Evolutionary conservation across 2,113 vertebrate species (phyloP).

Genomic region (Turdus rufiventris): DNA sequence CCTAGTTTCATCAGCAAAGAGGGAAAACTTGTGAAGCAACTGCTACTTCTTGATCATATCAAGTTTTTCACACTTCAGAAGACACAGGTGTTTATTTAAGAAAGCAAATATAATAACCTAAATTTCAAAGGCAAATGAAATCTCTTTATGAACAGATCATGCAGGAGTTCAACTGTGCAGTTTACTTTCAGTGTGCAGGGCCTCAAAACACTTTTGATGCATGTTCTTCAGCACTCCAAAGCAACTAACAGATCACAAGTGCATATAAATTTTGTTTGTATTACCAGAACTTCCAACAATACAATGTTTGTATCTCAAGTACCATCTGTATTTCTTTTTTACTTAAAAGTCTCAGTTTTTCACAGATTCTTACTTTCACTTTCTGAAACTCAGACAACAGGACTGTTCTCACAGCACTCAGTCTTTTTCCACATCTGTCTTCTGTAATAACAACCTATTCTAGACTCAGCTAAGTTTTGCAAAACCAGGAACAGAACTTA

Average conservation of each 20-base stretch:
- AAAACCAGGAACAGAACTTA: background rate
- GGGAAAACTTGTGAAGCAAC: background rate
- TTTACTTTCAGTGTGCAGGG: background rate
- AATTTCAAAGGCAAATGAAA: background rate
- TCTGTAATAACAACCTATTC: background rate
- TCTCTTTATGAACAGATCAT: background rate
- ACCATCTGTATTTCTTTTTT: background rate
- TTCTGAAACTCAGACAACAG: background rate
- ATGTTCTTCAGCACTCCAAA: background rate
- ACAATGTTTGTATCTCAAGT: fast-evolving
- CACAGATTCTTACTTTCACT: background rate
- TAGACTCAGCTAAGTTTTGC: background rate
- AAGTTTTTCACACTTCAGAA: background rate
- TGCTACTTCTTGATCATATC: background rate
- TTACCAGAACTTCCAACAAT: background rate
- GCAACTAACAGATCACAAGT: background rate
- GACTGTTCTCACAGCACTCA: background rate
- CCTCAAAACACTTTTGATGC: background rate
- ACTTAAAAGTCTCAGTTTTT: background rate
- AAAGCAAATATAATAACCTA: background rate
- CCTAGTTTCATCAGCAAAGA: background rate
- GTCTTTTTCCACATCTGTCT: background rate
- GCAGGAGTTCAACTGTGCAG: background rate
- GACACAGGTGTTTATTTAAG: background rate
- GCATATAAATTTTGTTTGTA: background rate